These are phyloP conservation scores for Sus cebifrons DNA, from an alignment of 2,797 vertebrate genomes.

Conservation along the genomic window DNA sequence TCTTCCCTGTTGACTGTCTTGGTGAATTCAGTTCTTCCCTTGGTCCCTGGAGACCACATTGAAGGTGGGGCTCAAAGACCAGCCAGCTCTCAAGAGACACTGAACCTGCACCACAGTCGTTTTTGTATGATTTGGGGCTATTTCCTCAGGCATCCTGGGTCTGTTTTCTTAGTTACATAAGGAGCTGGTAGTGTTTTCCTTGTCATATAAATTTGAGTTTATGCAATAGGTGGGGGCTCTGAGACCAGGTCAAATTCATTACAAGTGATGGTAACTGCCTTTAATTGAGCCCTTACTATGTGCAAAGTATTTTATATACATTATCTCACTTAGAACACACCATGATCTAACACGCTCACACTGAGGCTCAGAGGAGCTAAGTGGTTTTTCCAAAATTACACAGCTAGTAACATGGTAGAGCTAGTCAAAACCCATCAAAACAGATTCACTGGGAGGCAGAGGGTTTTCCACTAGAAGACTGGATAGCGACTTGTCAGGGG, in stretches of 20 bases:
- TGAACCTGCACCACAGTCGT: background rate
- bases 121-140: background rate
- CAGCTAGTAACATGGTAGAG: background rate
- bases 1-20: background rate
- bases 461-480: background rate
- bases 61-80: background rate
- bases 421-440: background rate
- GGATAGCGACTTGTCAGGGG: background rate
- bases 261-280: background rate
- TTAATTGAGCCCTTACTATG: background rate
- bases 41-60: background rate
- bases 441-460: background rate
- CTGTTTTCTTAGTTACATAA: background rate
- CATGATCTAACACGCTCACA: background rate
- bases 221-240: background rate
- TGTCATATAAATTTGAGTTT: background rate
- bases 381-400: background rate
- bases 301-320: background rate
- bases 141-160: background rate
- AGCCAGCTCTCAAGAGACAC: background rate
- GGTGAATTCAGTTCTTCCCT: background rate
- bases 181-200: background rate
- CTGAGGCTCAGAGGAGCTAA: background rate
- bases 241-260: background rate
- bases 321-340: background rate